Conservation (phyloP, 2,113 vertebrate genomes). For the Larimichthys polyactis region DNA sequence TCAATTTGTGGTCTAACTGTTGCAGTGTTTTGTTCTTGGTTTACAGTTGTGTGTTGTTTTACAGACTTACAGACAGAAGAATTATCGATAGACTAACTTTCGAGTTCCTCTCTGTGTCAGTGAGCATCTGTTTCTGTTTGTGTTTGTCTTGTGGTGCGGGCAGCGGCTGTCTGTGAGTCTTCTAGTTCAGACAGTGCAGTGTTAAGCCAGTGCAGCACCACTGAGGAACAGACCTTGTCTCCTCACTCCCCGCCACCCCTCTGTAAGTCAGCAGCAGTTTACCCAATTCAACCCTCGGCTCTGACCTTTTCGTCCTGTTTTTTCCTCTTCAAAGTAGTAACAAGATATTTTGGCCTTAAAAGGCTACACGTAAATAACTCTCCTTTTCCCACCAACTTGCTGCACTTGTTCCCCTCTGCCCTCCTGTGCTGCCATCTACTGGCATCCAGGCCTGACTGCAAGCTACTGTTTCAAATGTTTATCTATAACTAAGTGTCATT, state of each 20-base stretch:
- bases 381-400: background rate
- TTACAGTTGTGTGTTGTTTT: too few species aligned
- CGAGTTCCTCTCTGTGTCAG: constrained; percentile 3
- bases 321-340: background rate
- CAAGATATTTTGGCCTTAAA: background rate
- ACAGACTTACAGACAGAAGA: too few species aligned
- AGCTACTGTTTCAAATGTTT: background rate
- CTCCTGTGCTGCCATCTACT: constrained; percentile 68
- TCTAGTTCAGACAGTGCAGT: constrained; percentile 75
- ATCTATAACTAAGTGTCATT: background rate
- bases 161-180: constrained; percentile 63
- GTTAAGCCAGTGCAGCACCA: constrained; percentile 74
- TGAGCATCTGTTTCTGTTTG: constrained; percentile 42
- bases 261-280: constrained; percentile 76
- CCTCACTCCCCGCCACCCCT: constrained; percentile 58
- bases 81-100: background rate
- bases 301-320: constrained; percentile 24
- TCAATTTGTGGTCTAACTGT: background rate
- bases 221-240: constrained; percentile 67
- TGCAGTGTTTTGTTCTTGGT: background rate
- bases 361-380: background rate
- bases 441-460: constrained; percentile 33
- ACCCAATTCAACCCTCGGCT: constrained; percentile 1
- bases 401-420: background rate
- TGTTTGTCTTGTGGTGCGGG: constrained; percentile 46